Conservation (phyloP, 1,140 invertebrate genomes). For the Delia radicum region DNA sequence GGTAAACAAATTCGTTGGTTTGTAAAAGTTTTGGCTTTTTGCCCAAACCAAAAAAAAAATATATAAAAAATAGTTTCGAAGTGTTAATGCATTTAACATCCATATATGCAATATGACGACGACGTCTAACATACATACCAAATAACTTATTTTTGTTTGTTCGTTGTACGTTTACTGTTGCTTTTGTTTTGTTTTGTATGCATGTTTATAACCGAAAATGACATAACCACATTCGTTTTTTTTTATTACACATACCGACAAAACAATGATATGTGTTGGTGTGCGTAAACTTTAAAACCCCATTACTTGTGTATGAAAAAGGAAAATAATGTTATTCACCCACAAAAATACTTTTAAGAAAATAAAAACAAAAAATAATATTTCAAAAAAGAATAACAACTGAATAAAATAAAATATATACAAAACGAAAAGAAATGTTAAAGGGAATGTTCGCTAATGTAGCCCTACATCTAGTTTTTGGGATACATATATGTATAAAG, state of each 20-base stretch:
- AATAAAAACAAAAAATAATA: no score
- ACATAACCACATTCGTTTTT: neutral
- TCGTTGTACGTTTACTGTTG: neutral
- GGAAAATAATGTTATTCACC: neutral
- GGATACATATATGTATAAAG: no score
- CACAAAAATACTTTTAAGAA: neutral
- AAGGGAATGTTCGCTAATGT: no score
- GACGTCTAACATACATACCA: neutral
- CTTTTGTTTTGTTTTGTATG: neutral
- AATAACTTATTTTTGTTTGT: neutral
- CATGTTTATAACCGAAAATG: neutral
- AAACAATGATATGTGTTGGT: neutral
- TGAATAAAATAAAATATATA: no score
- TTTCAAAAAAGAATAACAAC: no score
- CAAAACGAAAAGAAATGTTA: no score
- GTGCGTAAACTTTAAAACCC: neutral
- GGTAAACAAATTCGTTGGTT: neutral
- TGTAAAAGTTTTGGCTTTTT: neutral
- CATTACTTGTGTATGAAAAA: no score
- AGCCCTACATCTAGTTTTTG: no score
- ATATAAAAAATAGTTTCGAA: neutral
- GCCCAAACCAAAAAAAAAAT: neutral
- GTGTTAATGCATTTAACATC: neutral
- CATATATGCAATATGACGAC: neutral
- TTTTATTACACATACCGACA: neutral